Evolutionary conservation across 2,113 vertebrate species (phyloP).

Genomic region (Anguilla rostrata): DNA sequence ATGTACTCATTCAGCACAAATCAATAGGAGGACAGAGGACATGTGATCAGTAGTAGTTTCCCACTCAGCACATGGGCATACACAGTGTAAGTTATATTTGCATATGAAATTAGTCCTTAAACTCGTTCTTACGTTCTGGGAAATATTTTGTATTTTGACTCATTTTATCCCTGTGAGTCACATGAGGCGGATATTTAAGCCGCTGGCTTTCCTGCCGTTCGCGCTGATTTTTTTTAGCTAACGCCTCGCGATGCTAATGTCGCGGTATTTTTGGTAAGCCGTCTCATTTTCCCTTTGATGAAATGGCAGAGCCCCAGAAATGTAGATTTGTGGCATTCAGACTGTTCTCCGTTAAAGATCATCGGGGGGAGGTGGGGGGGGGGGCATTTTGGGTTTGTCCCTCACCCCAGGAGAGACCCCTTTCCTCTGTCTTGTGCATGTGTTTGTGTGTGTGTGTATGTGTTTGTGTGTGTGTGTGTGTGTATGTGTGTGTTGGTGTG

Average conservation of each 20-base stretch:
- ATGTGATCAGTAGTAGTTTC: too few relatives aligned
- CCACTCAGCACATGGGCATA: too few relatives aligned
- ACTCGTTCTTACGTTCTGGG: too few relatives aligned
- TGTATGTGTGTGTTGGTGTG: slow-evolving; percentile 13
- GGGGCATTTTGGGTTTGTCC: background rate
- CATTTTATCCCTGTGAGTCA: background rate
- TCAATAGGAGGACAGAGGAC: too few relatives aligned
- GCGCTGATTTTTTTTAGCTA: background rate
- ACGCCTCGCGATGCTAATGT: background rate
- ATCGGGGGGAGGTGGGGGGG: background rate
- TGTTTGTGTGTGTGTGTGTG: slow-evolving; percentile 23
- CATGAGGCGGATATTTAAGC: background rate
- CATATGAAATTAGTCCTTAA: too few relatives aligned
- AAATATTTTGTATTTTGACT: background rate
- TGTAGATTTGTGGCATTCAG: slow-evolving; percentile 9
- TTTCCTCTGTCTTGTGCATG: too few relatives aligned
- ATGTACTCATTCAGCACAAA: too few relatives aligned
- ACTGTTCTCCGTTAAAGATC: background rate
- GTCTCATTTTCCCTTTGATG: background rate
- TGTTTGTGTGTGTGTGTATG: slow-evolving; percentile 17
- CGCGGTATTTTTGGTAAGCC: slow-evolving; percentile 3
- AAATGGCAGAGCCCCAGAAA: background rate
- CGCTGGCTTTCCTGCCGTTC: background rate
- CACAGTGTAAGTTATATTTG: too few relatives aligned
- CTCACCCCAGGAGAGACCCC: too few relatives aligned